Evolutionary conservation across 2,888 invertebrate species (phyloP), one percentile per base, ranked within the genome.

Genomic region (Holacanthella duospinosa): DNA sequence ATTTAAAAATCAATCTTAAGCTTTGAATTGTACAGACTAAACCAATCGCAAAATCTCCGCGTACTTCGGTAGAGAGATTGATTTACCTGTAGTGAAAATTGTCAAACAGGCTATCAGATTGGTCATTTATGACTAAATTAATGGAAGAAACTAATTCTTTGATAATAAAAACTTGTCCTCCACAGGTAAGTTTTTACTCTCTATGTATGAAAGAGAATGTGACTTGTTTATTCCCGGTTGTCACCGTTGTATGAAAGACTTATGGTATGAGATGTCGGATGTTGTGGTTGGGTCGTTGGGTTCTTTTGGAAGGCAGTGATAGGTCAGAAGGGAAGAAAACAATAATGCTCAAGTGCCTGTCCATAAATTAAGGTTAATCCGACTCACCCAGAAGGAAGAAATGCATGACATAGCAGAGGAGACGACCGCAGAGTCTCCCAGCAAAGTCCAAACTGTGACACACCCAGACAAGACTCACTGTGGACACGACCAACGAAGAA

Each of bases 401-500:
- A 67, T 74, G 74, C 71, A 74, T 71, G 59, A 73, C 66, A 65
- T 74, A 74, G 67, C 74, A 74, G 29, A 74, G 66, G 59, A 74
- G 69, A 61, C 72, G 70, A 64, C 73, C 74, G 64, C 73, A 74
- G 24, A 70, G 62, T 63, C 74, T 61, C 43, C 72, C 74, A 59
- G 71, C 71, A 65, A 74, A 74, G 66, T 74, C 74, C 68, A 74
- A 66, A 61, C 72, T 67, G 43, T 68, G 68, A 60, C 69, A 71
- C 59, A 74, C 74, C 70, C 73, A 72, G 43, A 74, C 64, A 43
- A 74, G 67, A 62, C 74, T 74, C 58, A 72, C 67, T 59, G 69
- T 62, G 59, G 74, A 73, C 65, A 74, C 71, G 60, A 72, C 65
- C 59, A 73, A 58, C 36, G 71, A 72, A 57, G 69, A 67, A 58